Base-by-base conservation (phyloP, 2,888 invertebrate species). In the Sinhomidia bicolor region DNA sequence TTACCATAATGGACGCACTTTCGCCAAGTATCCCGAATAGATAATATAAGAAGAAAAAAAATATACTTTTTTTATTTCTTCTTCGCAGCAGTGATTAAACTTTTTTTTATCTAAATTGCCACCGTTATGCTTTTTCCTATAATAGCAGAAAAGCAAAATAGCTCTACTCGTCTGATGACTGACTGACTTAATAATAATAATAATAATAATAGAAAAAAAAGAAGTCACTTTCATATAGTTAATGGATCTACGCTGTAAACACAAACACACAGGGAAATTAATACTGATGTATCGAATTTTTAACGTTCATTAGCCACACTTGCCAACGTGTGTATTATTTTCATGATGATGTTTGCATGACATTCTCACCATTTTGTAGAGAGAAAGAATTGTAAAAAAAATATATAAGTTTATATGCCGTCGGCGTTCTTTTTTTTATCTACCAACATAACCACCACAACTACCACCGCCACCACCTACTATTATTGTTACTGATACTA, bases 51-150 rank as follows among this genome's bases (percentile, higher is more conserved):
- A 68, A 17, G n/a, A n/a, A n/a, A n/a, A n/a, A n/a, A n/a, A n/a
- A n/a, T n/a, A n/a, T n/a, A n/a, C n/a, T n/a, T n/a, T n/a, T n/a
- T n/a, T n/a, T n/a, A 44, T 3, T 10, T 17, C 36, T 32, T 65
- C 36, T 36, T 79, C 47, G 26, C 20, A 29, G 32, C 47, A 17
- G 71, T 83, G 81, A 82, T 83, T 71, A 71, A 44, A 23, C 44
- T n/a, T n/a, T n/a, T n/a, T 32, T 54, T 71, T 71, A 83, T 83
- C 82, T 83, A 83, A 83, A 83, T 83, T 54, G 32, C 82, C 17
- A 32, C 54, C 44, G 71, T 51, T 71, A 71, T 23, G 17, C 44
- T n/a, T 57, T 71, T 83, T 57, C 36, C 47, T 41, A 44, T 32
- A 44, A 26, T 6, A 23, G 60, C 23, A 62, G 20, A 57, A 17